Evolutionary conservation across 1,140 invertebrate species (phyloP).

Genomic region (Steinernema khuongi): DNA sequence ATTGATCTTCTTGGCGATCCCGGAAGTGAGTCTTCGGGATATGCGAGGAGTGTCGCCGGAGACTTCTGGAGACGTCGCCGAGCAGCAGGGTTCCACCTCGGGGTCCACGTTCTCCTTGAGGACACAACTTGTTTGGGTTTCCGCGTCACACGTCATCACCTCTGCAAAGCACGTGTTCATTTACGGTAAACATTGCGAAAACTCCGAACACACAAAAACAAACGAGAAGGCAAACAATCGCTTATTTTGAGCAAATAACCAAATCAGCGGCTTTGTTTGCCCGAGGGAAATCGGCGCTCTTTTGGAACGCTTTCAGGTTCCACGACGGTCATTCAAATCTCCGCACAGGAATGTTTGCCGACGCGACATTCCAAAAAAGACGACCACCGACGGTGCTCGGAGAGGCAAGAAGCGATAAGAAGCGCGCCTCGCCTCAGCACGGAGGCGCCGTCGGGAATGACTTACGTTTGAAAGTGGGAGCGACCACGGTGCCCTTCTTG

Average conservation of each 20-base stretch:
- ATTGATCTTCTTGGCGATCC: slow-evolving; percentile 5
- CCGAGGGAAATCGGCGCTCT: background rate
- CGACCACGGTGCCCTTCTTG: too few species aligned
- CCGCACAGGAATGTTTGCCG: background rate
- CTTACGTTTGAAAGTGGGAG: background rate
- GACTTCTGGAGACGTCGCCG: background rate
- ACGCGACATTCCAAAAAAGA: background rate
- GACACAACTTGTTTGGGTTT: background rate
- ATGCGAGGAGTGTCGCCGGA: background rate
- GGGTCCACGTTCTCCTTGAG: background rate
- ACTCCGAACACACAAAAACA: background rate
- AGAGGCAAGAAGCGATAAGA: background rate
- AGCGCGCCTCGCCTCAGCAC: background rate
- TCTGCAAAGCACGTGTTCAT: background rate
- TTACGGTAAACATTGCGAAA: background rate
- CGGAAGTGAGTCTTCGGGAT: background rate
- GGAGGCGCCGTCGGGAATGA: background rate
- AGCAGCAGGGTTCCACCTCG: background rate
- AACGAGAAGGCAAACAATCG: background rate
- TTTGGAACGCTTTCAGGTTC: background rate
- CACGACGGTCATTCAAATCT: background rate
- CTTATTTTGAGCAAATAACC: background rate
- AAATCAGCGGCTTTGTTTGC: background rate
- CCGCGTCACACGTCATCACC: slow-evolving; percentile 14
- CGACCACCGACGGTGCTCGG: background rate